Evolutionary conservation across 2,888 invertebrate genomes (phyloP).

Genomic region (Nasonia oneida): DNA sequence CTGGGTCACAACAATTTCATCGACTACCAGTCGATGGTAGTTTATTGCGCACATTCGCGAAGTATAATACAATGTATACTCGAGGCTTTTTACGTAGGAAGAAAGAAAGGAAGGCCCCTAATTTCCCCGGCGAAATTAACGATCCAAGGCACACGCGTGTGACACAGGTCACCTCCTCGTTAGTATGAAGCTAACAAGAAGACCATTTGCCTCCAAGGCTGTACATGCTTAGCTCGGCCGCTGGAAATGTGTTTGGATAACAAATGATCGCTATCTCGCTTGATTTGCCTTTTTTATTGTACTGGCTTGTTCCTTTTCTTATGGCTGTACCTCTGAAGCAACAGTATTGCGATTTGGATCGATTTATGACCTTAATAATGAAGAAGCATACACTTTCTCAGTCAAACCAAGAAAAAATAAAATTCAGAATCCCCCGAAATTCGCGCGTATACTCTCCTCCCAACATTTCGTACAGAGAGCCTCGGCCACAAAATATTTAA

Average conservation of each 20-base stretch:
- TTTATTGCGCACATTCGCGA: neutral
- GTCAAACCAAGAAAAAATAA: no score
- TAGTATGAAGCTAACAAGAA: conserved; percentile 14
- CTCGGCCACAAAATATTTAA: neutral
- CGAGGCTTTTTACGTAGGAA: neutral
- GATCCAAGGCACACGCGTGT: neutral
- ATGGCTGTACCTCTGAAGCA: neutral
- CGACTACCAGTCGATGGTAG: no score
- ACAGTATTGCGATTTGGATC: neutral
- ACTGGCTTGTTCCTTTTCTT: neutral
- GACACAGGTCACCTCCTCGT: neutral
- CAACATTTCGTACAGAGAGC: neutral
- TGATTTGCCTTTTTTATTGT: conserved; percentile 25
- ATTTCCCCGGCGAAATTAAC: neutral
- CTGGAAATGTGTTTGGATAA: conserved; percentile 24
- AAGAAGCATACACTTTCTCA: no score
- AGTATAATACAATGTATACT: neutral
- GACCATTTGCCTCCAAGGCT: neutral
- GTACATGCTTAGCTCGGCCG: neutral
- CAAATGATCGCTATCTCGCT: conserved; percentile 15
- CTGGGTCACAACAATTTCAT: neutral
- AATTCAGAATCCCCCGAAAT: neutral
- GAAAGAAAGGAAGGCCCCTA: neutral
- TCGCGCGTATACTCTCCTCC: no score
- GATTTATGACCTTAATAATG: neutral